These are phyloP conservation scores for Temnopleurus reevesii DNA, from an alignment of 53 echinoderm and acorn worm species.

Conservation along the genomic window DNA sequence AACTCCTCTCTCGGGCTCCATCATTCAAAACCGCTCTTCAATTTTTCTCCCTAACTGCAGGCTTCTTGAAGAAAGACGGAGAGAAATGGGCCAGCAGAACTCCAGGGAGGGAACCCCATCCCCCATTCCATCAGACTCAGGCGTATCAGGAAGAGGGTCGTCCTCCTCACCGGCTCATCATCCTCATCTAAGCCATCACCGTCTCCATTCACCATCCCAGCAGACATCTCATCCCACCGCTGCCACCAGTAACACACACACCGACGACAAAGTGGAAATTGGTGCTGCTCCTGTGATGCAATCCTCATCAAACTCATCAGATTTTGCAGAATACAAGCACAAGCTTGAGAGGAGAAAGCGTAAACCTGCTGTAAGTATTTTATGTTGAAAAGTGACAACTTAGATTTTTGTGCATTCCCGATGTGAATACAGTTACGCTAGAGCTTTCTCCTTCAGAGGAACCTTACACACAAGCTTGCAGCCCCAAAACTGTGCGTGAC, in stretches of 20 bases:
- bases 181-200: not conserved
- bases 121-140: conserved; percentile 10
- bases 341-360: conserved; percentile 54
- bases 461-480: no score
- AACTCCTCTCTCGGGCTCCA: not conserved
- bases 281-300: not conserved
- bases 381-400: no score
- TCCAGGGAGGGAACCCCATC: conserved; percentile 31
- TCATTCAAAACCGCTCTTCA: not conserved
- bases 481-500: no score
- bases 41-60: not conserved
- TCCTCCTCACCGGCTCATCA: not conserved
- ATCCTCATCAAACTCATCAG: not conserved
- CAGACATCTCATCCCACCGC: not conserved
- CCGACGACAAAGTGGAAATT: not conserved
- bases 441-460: no score
- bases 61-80: conserved; percentile 5
- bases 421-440: no score
- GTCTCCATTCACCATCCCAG: not conserved
- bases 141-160: not conserved
- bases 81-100: conserved; percentile 44
- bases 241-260: not conserved
- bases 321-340: conserved; percentile 55
- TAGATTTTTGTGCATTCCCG: no score
- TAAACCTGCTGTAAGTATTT: conserved; percentile 31